These are phyloP conservation scores for Corythornis leucogaster DNA, from an alignment of 2,797 vertebrate species.

Conservation along the genomic window DNA sequence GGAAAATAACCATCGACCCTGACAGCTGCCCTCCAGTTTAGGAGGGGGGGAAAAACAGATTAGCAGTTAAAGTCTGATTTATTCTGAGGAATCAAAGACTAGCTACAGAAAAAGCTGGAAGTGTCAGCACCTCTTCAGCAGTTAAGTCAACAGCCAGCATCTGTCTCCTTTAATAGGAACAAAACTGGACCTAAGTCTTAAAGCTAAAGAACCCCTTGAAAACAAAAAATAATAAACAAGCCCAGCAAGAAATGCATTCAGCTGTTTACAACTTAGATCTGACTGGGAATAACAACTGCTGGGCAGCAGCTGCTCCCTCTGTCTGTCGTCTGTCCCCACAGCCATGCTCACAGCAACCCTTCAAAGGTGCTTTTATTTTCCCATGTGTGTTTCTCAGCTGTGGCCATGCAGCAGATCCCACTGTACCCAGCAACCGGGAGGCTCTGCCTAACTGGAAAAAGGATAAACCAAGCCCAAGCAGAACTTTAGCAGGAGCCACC, in stretches of 20 bases:
- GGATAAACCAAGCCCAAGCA: background rate
- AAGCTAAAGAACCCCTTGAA: background rate
- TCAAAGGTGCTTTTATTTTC: background rate
- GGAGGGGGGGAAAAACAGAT: background rate
- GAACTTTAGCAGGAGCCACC: background rate
- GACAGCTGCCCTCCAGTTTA: background rate
- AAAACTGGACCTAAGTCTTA: background rate
- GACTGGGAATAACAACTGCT: background rate
- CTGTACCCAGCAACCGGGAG: background rate
- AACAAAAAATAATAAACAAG: conserved; percentile 30
- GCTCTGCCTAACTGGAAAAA: background rate
- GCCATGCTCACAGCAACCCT: background rate
- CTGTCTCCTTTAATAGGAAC: background rate
- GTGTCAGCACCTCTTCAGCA: background rate
- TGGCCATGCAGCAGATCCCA: background rate
- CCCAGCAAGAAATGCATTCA: conserved; percentile 9
- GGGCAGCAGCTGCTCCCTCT: background rate
- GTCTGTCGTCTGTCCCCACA: background rate
- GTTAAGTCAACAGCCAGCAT: background rate
- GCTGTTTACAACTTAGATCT: background rate
- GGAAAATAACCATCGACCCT: background rate
- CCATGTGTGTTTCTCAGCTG: background rate
- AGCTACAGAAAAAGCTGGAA: background rate
- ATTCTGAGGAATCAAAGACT: background rate
- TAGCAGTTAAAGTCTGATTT: background rate